These are phyloP conservation scores for Syndactyla subalaris DNA, from an alignment of 2,797 vertebrate genomes.

Conservation along the genomic window DNA sequence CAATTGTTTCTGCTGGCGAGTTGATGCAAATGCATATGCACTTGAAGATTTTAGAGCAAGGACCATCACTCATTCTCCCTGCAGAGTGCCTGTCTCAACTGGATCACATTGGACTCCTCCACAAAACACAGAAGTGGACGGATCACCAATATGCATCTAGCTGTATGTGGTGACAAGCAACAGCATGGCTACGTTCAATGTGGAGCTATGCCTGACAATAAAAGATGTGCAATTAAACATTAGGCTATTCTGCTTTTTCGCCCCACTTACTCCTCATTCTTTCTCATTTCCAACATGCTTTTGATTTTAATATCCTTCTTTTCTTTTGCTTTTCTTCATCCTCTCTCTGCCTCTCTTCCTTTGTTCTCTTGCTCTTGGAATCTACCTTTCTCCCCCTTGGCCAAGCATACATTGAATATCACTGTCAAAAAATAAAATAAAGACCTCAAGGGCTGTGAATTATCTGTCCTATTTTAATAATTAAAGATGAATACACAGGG, in stretches of 20 bases:
- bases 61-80: background rate
- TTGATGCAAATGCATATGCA: background rate
- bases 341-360: conserved; percentile 11
- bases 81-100: background rate
- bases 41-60: background rate
- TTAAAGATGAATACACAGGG: conserved; percentile 76
- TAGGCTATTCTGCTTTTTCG: background rate
- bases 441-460: conserved; percentile 75
- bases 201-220: background rate
- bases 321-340: conserved; percentile 9
- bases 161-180: background rate
- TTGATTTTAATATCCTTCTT: background rate
- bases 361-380: conserved; percentile 49
- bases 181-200: fast-evolving
- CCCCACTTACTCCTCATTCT: background rate
- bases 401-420: conserved; percentile 53
- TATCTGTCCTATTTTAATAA: conserved; percentile 78
- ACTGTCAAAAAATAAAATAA: conserved; percentile 74
- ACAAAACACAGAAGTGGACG: background rate
- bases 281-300: background rate
- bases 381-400: conserved; percentile 46
- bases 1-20: background rate
- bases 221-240: background rate
- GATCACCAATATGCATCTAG: background rate
- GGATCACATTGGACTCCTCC: background rate